These are phyloP conservation scores for Eupeodes corollae DNA, from an alignment of 1,140 invertebrate species.

Conservation along the genomic window DNA sequence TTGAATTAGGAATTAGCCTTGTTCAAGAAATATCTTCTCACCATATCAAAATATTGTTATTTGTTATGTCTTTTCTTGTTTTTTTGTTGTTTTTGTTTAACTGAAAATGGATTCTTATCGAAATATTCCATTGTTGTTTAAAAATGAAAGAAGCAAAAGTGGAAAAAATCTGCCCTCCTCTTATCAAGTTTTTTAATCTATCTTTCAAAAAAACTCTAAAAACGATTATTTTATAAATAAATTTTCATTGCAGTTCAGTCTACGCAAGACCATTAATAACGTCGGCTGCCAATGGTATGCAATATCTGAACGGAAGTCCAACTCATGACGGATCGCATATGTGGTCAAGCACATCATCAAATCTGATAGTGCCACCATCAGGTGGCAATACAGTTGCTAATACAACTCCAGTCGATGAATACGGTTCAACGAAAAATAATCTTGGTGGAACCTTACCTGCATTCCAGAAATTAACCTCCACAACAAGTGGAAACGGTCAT, in stretches of 20 bases:
- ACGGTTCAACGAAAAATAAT: slow-evolving; percentile 26
- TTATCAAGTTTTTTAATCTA: neutral
- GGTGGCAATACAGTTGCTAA: neutral
- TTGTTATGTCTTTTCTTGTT: slow-evolving; percentile 1
- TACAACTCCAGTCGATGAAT: slow-evolving; percentile 21
- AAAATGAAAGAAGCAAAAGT: no score
- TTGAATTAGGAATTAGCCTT: no score
- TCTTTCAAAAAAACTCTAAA: neutral
- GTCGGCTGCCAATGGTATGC: slow-evolving; percentile 26
- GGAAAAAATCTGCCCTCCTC: neutral
- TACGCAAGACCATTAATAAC: slow-evolving; percentile 26
- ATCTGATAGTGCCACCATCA: no score
- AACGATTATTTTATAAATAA: no score
- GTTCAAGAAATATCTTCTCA: neutral
- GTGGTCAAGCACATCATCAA: slow-evolving; percentile 12
- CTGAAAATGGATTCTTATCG: no score
- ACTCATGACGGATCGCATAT: slow-evolving; percentile 16
- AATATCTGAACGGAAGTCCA: slow-evolving; percentile 20
- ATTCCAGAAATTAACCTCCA: slow-evolving; percentile 24
- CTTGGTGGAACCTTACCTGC: slow-evolving; percentile 21
- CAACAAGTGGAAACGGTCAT: slow-evolving; percentile 9
- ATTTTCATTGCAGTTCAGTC: slow-evolving; percentile 20
- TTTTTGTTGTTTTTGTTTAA: neutral
- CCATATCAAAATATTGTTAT: neutral
- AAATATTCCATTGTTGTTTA: neutral